Conservation (phyloP, 2,888 invertebrate genomes). For the Vanessa cardui region DNA sequence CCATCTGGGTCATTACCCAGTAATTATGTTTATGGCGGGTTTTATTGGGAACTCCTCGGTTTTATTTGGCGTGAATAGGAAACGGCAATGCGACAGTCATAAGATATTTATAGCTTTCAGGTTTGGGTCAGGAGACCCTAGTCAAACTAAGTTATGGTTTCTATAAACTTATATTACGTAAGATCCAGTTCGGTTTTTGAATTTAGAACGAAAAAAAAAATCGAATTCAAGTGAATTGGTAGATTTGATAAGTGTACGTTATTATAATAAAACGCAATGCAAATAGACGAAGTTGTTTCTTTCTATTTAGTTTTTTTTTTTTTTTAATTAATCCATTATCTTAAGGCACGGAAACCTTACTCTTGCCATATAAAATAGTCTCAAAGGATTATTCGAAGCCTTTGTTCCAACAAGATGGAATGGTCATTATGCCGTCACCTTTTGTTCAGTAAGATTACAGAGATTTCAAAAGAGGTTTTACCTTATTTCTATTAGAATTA, state of each 20-base stretch:
- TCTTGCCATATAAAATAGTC: conserved; percentile 38
- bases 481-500: conserved; percentile 32
- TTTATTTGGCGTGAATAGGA: conserved; percentile 41
- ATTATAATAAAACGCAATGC: not conserved
- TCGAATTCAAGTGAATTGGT: not conserved
- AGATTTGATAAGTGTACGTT: not conserved
- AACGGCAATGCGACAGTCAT: conserved; percentile 29
- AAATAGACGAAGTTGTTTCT: not conserved
- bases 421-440: conserved; percentile 41
- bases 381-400: conserved; percentile 50
- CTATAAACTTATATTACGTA: conserved; percentile 9
- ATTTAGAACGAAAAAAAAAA: not conserved
- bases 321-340: conserved; percentile 24
- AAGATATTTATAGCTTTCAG: conserved; percentile 24
- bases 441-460: conserved; percentile 40
- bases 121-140: conserved; percentile 18
- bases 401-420: conserved; percentile 41
- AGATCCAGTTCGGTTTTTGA: not conserved
- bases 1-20: conserved; percentile 62
- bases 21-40: conserved; percentile 67
- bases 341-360: conserved; percentile 19
- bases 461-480: conserved; percentile 37
- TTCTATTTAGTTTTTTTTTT: conserved; percentile 19
- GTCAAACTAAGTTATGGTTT: conserved; percentile 16
- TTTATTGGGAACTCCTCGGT: conserved; percentile 47